phyloP scores from a whole-genome alignment of 2,888 invertebrate genomes.

The Actias luna region DNA sequence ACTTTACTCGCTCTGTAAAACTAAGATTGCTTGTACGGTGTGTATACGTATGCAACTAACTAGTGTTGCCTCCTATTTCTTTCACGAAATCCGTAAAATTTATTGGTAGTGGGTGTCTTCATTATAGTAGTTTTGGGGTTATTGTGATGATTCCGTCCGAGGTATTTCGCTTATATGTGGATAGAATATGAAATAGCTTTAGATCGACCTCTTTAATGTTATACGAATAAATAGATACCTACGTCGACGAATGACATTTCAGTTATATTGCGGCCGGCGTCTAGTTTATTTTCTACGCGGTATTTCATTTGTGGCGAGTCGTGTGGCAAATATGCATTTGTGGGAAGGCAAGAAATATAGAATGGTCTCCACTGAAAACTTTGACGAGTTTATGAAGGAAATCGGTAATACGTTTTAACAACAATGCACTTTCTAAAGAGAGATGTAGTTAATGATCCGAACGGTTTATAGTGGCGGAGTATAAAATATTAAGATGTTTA shows the following conservation, averaged over 20 bases:
- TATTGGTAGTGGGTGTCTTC: no score
- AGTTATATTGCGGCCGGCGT: slow-evolving; percentile 11
- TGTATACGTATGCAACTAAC: background rate
- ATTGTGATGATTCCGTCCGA: no score
- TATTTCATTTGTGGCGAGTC: background rate
- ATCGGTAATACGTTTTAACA: slow-evolving; percentile 78
- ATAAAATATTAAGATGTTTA: background rate
- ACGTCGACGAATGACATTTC: slow-evolving; percentile 13
- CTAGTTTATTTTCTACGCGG: background rate
- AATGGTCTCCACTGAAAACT: slow-evolving; percentile 87
- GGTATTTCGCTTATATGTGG: background rate
- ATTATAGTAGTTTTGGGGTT: no score
- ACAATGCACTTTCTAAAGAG: background rate
- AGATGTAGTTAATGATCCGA: background rate
- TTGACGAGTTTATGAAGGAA: slow-evolving; percentile 92
- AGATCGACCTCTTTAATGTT: background rate
- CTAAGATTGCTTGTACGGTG: no score
- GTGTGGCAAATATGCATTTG: slow-evolving; percentile 27
- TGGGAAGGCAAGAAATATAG: slow-evolving; percentile 86
- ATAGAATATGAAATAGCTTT: background rate
- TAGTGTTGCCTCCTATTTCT: background rate
- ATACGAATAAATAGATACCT: background rate
- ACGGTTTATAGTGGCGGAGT: background rate
- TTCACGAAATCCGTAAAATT: no score
- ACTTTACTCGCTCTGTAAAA: no score